These are phyloP conservation scores for Pangasius macronema DNA, from an alignment of 2,797 vertebrate genomes.

Conservation along the genomic window DNA sequence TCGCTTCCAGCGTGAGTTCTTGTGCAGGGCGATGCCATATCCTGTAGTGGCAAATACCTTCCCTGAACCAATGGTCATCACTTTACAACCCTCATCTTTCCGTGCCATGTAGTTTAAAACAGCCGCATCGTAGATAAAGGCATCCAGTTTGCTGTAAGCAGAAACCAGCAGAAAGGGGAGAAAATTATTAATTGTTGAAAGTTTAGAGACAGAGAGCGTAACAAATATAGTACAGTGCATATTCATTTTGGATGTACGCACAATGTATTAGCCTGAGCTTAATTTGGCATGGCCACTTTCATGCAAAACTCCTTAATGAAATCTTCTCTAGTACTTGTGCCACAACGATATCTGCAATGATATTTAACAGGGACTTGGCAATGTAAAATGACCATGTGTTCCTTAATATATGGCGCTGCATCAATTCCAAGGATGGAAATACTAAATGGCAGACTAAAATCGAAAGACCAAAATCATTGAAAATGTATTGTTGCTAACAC, in stretches of 20 bases:
- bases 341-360: neutral
- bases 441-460: neutral
- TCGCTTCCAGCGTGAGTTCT: conserved; percentile 90
- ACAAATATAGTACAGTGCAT: conserved; percentile 3
- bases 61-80: conserved; percentile 90
- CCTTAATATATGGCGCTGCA: neutral
- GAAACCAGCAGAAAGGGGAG: neutral
- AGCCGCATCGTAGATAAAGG: conserved; percentile 91
- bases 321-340: neutral
- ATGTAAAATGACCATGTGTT: neutral
- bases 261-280: conserved; percentile 30
- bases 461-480: neutral
- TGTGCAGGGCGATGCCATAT: conserved; percentile 88
- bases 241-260: conserved; percentile 32
- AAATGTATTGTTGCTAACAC: neutral
- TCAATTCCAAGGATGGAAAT: neutral
- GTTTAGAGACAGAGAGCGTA: conserved; percentile 17
- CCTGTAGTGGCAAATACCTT: conserved; percentile 92
- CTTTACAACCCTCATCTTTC: conserved; percentile 91
- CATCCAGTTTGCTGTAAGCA: conserved; percentile 84
- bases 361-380: neutral
- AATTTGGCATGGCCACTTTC: neutral
- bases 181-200: neutral
- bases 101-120: conserved; percentile 93
- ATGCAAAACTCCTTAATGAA: neutral